These are phyloP conservation scores for Dromius quadrimaculatus DNA, from an alignment of 2,888 invertebrate genomes.

Conservation along the genomic window DNA sequence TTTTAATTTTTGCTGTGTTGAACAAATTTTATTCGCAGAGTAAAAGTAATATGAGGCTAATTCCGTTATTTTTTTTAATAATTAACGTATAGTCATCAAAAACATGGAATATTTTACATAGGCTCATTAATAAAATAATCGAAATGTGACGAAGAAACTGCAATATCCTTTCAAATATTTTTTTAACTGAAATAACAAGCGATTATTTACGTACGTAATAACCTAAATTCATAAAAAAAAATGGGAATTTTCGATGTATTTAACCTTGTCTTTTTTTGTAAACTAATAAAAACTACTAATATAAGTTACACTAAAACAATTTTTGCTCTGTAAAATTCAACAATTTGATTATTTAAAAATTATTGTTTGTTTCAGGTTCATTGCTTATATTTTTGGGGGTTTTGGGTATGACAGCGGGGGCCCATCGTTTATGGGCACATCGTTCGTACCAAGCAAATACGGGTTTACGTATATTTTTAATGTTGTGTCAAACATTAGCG, in stretches of 20 bases:
- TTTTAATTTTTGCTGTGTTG: no score
- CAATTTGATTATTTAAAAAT: neutral
- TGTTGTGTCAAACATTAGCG: constrained; percentile 86
- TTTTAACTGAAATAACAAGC: no score
- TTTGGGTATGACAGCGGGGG: constrained; percentile 89
- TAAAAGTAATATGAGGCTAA: no score
- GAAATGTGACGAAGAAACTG: no score
- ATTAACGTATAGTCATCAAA: no score
- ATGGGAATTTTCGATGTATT: neutral
- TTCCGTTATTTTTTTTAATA: no score
- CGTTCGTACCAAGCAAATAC: constrained; percentile 81
- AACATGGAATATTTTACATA: no score
- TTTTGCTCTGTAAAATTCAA: neutral
- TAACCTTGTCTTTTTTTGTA: no score
- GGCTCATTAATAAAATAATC: no score
- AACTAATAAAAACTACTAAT: no score
- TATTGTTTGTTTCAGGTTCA: constrained; percentile 71
- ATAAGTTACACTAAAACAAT: neutral
- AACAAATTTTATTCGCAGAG: no score
- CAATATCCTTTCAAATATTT: no score
- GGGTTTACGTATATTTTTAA: constrained; percentile 79
- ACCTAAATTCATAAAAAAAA: neutral
- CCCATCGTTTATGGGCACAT: constrained; percentile 95
- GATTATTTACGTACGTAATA: neutral
- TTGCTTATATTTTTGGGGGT: constrained; percentile 74